Evolutionary conservation across 2,888 invertebrate species (phyloP), one percentile per base, ranked within the genome.

Genomic region (Carpatolechia fugitivella): DNA sequence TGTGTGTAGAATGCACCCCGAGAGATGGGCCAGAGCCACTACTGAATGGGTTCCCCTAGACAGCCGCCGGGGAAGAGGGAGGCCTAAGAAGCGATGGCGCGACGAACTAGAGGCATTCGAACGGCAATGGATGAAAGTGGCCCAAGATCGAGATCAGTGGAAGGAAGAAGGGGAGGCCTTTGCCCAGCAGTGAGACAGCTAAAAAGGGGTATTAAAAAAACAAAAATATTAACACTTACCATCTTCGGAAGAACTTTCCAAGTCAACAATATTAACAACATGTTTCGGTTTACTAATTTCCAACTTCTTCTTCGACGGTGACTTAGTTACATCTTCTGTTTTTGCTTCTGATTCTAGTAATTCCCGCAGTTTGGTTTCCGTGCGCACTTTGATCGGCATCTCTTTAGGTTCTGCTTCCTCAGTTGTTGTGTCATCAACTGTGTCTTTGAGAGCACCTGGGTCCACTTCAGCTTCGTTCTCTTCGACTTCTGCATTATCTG

Each of bases 241-340:
- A 20, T 82, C 82, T 47, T 84, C 83, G 0, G 82, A 80, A 0
- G 81, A 82, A 54, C 74, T 82, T 33, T 77, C 82, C 50, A 84
- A 57, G 3, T 82, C 77, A 0, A 84, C 81, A 8, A 77, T 66
- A 40, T 66, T 77, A 2, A 70, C 51, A 0, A 70, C 57, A 0
- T 56, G 38, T 0, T 52, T 58, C 0, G 55, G 47, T 4, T 57
- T 50, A 1, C 63, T n/a, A 2, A 71, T 59, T 0, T 58, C 60
- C 10, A 74, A 49, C 6, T 70, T 69, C 8, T 59, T 40, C 31
- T 71, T 71, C 48, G 44, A 60, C 0, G 70, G 63, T 6, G 55
- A 41, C 8, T 33, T 33, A 8, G 10, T 8, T 3, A 11, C 33
- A 8, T 11, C 10, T 6, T 33, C 33, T 33, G 10, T 33, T 1